Evolutionary conservation across 2,113 vertebrate genomes (phyloP).

Genomic region (Gobius niger): DNA sequence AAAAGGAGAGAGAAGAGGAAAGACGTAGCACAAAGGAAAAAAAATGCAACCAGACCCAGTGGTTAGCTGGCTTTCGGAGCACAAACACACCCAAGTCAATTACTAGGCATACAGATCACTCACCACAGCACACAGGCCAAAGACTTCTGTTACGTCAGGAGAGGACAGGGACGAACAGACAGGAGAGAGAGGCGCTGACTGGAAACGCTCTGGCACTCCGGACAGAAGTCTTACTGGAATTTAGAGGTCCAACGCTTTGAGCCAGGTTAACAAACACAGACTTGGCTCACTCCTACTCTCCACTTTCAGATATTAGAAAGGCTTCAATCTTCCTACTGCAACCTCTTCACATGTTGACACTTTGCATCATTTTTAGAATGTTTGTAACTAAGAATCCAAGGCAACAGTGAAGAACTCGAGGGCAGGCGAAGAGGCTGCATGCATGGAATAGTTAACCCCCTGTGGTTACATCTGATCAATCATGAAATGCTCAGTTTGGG

Average conservation of each 20-base stretch:
- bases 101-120: conserved; percentile 74
- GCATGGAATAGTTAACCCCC: not conserved
- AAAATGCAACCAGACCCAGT: conserved; percentile 61
- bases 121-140: conserved; percentile 55
- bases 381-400: not conserved
- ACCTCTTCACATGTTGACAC: not conserved
- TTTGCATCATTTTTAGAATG: no score
- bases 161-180: conserved; percentile 35
- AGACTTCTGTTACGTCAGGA: conserved; percentile 59
- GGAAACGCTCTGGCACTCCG: conserved; percentile 53
- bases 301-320: not conserved
- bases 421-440: not conserved
- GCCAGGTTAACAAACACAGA: conserved; percentile 3
- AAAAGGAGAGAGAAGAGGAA: conserved; percentile 29
- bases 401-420: not conserved
- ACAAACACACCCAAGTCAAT: conserved; percentile 78
- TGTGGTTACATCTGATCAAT: not conserved
- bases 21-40: conserved; percentile 44
- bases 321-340: not conserved
- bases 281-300: conserved; percentile 1
- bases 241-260: conserved; percentile 30
- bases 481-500: not conserved
- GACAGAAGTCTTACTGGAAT: conserved; percentile 63
- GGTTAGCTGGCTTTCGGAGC: conserved; percentile 66
- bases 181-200: conserved; percentile 47